Base-by-base conservation (phyloP, 2,888 invertebrate genomes). In the Galerucella calmariensis region DNA sequence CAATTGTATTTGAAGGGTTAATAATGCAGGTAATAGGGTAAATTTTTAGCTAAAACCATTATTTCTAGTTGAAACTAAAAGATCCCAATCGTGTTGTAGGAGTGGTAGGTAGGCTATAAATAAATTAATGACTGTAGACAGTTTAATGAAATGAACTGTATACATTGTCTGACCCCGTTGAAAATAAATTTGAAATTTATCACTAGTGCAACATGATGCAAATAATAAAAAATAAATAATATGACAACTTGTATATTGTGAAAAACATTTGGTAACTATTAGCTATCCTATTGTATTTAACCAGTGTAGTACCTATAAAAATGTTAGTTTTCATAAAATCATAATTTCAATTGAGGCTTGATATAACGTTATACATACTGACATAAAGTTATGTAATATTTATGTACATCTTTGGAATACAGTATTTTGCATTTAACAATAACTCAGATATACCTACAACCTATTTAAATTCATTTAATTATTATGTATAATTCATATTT, bases 81-180 rank as follows among this genome's bases (percentile, higher is more conserved):
- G 20, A 56, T 56, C 16, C 20, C 16, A 20, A 16, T 56, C 56
- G 56, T 56, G 8, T 35, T 35, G 61, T 61, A 65, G 63, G 63
- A 65, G 63, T 65, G 63, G 63, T 65, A 44, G 61, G 46, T 65
- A 16, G n/a, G 46, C 63, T 65, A 65, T 65, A 41, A 61, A 61
- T 61, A 61, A 65, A 65, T 41, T 65, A 65, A 46, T 65, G 63
- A 65, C 41, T 65, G 16, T 65, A 65, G 63, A 65, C 44, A 46
- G 62, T 65, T 65, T 65, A 65, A 44, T 65, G 63, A 16, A 65
- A 65, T 65, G 63, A 65, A 65, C 41, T 65, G 44, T 65, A 46
- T 41, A 16, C 56, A 56, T n/a, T 61, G 61, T 61, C 61, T 61
- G 61, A 35, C 35, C 61, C 35, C 35, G 11, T 65, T 65, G 41